Percentiles rank a stretch among this genome's conserved stretches.
These are phyloP conservation scores for Prosopocoilus inquinatus DNA, from an alignment of 2,888 invertebrate species.

Conservation along the genomic window DNA sequence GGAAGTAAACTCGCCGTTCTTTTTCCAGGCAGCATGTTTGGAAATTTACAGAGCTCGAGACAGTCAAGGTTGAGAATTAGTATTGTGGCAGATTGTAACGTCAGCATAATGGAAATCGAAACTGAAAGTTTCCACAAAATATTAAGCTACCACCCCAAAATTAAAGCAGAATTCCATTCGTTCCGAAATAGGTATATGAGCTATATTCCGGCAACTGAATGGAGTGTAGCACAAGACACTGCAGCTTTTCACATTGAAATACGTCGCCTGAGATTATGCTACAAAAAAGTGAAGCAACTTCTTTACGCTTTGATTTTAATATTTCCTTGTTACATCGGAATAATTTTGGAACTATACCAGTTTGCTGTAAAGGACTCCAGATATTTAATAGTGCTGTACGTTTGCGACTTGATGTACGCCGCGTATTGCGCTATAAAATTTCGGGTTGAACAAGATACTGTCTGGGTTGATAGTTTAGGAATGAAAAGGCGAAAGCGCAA, in stretches of 20 bases:
- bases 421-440: slow-evolving; percentile 15
- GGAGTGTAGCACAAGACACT: neutral
- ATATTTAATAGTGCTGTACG: slow-evolving; percentile 14
- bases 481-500: slow-evolving; percentile 7
- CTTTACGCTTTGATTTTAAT: slow-evolving; percentile 4
- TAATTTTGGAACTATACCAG: slow-evolving; percentile 20
- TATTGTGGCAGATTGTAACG: slow-evolving; percentile 14
- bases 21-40: slow-evolving; percentile 23
- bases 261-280: no score
- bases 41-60: slow-evolving; percentile 20
- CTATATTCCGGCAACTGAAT: slow-evolving; percentile 9
- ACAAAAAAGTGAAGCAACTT: no score
- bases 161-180: slow-evolving; percentile 8
- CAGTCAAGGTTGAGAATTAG: slow-evolving; percentile 14
- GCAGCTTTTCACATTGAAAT: no score
- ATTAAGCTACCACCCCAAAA: slow-evolving; percentile 2
- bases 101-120: slow-evolving; percentile 18
- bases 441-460: slow-evolving; percentile 18
- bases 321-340: slow-evolving; percentile 19
- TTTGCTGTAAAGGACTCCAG: slow-evolving; percentile 11
- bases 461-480: slow-evolving; percentile 10
- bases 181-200: slow-evolving; percentile 9
- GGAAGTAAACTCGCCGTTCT: slow-evolving; percentile 16
- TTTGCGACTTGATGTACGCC: slow-evolving; percentile 18
- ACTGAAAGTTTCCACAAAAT: slow-evolving; percentile 2